Percentiles rank a stretch among this genome's conserved stretches.
phyloP scores from a whole-genome alignment of 2,888 invertebrate species.

The Orgyia antiqua region DNA sequence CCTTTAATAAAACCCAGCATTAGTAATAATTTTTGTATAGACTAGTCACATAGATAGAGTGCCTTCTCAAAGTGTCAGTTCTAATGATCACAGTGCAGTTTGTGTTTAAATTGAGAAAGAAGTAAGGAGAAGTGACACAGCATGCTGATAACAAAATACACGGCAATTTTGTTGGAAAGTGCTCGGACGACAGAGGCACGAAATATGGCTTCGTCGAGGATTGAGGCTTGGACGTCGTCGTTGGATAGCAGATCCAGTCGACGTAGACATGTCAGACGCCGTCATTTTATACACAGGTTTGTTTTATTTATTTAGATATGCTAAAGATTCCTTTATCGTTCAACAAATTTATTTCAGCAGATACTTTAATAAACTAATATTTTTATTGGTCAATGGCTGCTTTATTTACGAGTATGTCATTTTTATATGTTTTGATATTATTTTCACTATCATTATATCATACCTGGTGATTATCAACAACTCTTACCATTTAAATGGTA shows the following conservation, averaged over 20 bases:
- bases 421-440: too few species aligned
- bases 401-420: conserved; percentile 3
- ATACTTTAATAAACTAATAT: too few species aligned
- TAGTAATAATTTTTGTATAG: too few species aligned
- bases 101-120: conserved; percentile 15
- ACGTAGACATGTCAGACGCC: conserved; percentile 41
- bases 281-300: conserved; percentile 59
- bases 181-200: conserved; percentile 72
- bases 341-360: too few species aligned
- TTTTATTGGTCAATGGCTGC: too few species aligned
- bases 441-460: too few species aligned
- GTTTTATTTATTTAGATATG: too few species aligned
- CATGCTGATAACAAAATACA: conserved; percentile 85
- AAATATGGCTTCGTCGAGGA: conserved; percentile 41
- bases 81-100: conserved; percentile 13
- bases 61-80: conserved; percentile 7
- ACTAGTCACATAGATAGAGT: conserved; percentile 3
- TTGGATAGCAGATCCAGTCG: conserved; percentile 47
- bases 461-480: too few species aligned
- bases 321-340: too few species aligned
- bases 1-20: too few species aligned
- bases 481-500: too few species aligned
- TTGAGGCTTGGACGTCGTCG: conserved; percentile 51
- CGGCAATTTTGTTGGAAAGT: conserved; percentile 82
- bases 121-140: conserved; percentile 25